These are phyloP conservation scores for Orthonychiurus folsomi DNA, from an alignment of 2,888 invertebrate genomes.

Conservation along the genomic window DNA sequence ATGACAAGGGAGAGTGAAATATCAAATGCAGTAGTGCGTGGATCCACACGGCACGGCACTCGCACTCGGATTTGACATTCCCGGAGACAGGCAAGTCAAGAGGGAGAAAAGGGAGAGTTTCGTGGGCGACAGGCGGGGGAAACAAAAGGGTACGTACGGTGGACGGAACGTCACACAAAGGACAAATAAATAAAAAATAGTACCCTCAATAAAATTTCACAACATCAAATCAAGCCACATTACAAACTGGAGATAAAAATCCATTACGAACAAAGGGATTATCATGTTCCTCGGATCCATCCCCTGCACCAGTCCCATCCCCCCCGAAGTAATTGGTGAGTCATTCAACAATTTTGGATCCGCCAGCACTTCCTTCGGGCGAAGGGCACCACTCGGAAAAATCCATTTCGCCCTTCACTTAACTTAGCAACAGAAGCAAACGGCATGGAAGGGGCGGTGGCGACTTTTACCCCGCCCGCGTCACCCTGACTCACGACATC, in stretches of 20 bases:
- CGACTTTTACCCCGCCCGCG: neutral
- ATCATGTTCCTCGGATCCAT: no score
- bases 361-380: neutral
- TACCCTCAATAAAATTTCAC: neutral
- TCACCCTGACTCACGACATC: no score
- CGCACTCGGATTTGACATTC: neutral
- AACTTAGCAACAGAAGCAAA: neutral
- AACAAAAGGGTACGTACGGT: conserved; percentile 6
- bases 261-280: no score
- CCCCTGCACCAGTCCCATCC: no score
- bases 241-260: neutral
- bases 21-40: conserved; percentile 29
- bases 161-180: neutral
- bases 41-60: conserved; percentile 18
- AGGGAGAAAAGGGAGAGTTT: no score
- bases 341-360: neutral
- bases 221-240: neutral
- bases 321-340: conserved; percentile 8
- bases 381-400: conserved; percentile 12
- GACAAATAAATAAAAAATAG: neutral
- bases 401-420: conserved; percentile 7
- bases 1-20: conserved; percentile 14
- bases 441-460: no score
- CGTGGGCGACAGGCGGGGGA: no score
- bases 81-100: neutral